Percentiles rank a stretch among this genome's conserved stretches.
phyloP scores from a whole-genome alignment of 2,797 vertebrate genomes.

The Thaleichthys pacificus region DNA sequence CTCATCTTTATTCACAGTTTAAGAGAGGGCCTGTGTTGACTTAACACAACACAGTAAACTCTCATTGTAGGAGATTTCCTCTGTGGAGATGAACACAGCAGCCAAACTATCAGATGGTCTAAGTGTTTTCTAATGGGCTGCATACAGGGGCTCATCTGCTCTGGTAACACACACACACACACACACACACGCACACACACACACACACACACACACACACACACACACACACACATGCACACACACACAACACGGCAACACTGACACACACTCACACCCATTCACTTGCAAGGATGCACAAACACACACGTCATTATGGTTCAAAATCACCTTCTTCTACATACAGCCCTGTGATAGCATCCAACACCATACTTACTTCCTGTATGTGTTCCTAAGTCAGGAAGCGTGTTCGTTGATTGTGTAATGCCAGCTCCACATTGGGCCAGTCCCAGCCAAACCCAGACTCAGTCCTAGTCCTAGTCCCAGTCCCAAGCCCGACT shows the following conservation, averaged over 20 bases:
- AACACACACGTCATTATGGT: constrained; percentile 14
- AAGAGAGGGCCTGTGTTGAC: constrained; percentile 57
- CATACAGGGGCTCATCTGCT: constrained; percentile 63
- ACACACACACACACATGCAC: constrained; percentile 19
- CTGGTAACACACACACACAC: no score
- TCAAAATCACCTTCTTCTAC: background rate
- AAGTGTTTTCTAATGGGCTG: constrained; percentile 64
- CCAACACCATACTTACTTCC: constrained; percentile 29
- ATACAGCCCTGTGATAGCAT: background rate
- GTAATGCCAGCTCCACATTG: no score
- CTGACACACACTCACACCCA: background rate
- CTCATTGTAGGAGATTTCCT: constrained; percentile 55
- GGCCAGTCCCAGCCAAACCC: no score
- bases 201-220: constrained; percentile 13
- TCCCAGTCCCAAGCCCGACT: no score
- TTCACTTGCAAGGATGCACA: constrained; percentile 10
- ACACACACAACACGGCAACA: constrained; percentile 1
- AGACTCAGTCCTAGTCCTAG: no score
- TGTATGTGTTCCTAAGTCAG: constrained; percentile 6
- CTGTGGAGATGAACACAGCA: constrained; percentile 45
- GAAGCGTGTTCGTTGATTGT: background rate
- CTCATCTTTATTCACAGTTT: constrained; percentile 51
- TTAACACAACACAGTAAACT: constrained; percentile 54
- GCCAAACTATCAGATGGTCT: constrained; percentile 70
- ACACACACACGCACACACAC: background rate